phyloP scores from a whole-genome alignment of 2,888 invertebrate genomes.

The Sarcophaga subvicina region DNA sequence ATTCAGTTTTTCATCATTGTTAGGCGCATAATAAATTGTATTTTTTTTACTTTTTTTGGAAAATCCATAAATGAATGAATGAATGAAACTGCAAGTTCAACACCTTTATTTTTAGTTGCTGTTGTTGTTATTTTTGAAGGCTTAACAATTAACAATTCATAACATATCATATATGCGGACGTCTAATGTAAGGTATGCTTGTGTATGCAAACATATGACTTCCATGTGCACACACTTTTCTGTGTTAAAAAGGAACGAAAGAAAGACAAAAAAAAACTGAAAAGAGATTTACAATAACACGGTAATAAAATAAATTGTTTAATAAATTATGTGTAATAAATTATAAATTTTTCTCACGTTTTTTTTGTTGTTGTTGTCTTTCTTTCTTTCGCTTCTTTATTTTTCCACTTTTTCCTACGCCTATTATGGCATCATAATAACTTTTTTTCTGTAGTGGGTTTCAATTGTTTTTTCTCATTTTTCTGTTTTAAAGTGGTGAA shows the following conservation, averaged over 20 bases:
- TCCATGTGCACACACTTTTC: constrained; percentile 4
- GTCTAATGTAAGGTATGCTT: neutral
- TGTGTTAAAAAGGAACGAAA: no score
- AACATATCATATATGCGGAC: constrained; percentile 7
- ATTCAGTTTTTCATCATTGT: neutral
- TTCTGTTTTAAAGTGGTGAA: constrained; percentile 33
- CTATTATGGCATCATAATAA: constrained; percentile 62
- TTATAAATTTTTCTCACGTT: constrained; percentile 66
- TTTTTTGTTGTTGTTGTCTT: constrained; percentile 31
- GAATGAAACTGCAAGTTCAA: constrained; percentile 34
- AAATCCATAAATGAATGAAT: no score
- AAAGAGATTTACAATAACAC: constrained; percentile 5
- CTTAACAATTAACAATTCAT: constrained; percentile 29
- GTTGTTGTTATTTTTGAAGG: neutral
- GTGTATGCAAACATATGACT: constrained; percentile 17
- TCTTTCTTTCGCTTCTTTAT: constrained; percentile 11
- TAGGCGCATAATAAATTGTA: neutral
- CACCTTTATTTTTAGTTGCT: neutral
- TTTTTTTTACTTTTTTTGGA: neutral
- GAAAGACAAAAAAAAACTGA: neutral
- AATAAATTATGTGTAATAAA: constrained; percentile 60
- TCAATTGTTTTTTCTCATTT: constrained; percentile 35
- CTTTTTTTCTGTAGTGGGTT: constrained; percentile 31
- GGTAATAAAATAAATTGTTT: constrained; percentile 57
- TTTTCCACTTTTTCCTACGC: constrained; percentile 62